Base-by-base conservation (phyloP, 2,797 vertebrate species). In the Acanthornis magna region DNA sequence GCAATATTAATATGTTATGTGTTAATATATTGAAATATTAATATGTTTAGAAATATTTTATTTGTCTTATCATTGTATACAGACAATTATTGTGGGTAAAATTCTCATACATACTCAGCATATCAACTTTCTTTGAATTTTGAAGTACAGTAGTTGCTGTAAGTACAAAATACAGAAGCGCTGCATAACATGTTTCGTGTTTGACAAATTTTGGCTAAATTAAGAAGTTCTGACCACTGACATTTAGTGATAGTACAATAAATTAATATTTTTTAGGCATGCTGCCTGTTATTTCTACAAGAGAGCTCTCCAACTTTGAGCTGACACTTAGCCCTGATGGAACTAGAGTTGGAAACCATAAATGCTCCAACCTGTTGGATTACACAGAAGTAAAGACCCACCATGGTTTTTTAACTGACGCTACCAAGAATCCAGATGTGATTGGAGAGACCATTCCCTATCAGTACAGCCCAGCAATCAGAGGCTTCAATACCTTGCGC, bases 291-390 rank as follows among this genome's bases (percentile, higher is more conserved):
- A 97, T 99, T 96, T 99, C 99, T 80, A 99, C 99, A 8, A 98
- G 98, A 22, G 97, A 98, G 19, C 98, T 99, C 60, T 98, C 98
- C 92, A 99, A 99, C 97, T 99, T 99, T 47, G 98, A 99, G 72
- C 97, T 99, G 95, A 99, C 98, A 5, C 98, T 99, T 51, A 99
- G 99, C 88, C 99, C 98, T 1, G 99, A 99, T 29, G 99, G 99
- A 34, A 98, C 98, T 10, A 98, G 99, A 25, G 98, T 98, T 29
- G 99, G 99, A 48, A 99, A 99, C 97, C 99, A 99, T 96, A 99
- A 98, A 85, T 99, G 99, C 97, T 99, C 99, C 93, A 99, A 99
- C 96, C 93, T 99, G 82, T 95, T 99, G 47, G 98, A 99, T 96
- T 98, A 98, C 85, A 96, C 96, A 3, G 99, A 99, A 98, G 98